These are phyloP conservation scores for Drosophila willistoni DNA, from an alignment of 1,140 invertebrate species.

Conservation along the genomic window DNA sequence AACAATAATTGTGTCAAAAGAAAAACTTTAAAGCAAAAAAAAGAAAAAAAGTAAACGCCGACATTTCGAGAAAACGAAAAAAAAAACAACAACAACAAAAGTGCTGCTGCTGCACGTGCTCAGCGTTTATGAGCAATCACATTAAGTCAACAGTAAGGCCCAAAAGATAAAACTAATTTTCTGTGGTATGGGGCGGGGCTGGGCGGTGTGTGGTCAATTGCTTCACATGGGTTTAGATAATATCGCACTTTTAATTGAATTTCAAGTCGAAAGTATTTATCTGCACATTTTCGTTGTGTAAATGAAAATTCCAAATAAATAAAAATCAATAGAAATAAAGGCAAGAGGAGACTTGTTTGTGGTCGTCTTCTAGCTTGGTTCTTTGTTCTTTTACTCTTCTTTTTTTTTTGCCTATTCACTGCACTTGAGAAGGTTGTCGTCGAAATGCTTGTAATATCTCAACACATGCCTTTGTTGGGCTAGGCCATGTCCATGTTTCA, in stretches of 20 bases:
- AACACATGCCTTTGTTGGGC: constrained; percentile 32
- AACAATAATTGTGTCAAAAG: constrained; percentile 66
- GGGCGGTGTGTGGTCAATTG: constrained; percentile 29
- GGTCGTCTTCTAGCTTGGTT: constrained; percentile 5
- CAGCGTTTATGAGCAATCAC: constrained; percentile 23
- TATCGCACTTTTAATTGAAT: constrained; percentile 8
- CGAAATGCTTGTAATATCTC: not conserved
- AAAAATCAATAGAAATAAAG: constrained; percentile 2
- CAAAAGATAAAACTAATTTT: not conserved
- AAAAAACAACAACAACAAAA: constrained; percentile 2
- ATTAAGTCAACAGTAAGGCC: constrained; percentile 16
- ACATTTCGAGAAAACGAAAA: constrained; percentile 40
- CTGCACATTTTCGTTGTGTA: constrained; percentile 3
- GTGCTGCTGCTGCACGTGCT: constrained; percentile 62
- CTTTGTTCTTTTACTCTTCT: too few species aligned
- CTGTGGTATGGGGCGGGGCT: not conserved
- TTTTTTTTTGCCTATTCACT: constrained; percentile 52
- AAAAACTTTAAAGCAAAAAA: constrained; percentile 19
- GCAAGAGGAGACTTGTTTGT: constrained; percentile 20
- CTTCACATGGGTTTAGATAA: constrained; percentile 42
- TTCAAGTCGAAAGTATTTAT: constrained; percentile 6
- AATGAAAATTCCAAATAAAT: constrained; percentile 2
- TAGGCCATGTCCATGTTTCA: constrained; percentile 16
- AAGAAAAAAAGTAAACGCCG: constrained; percentile 38
- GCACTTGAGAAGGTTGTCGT: constrained; percentile 39